Percentiles rank a stretch among this genome's conserved stretches.
Conservation (phyloP, 2,797 vertebrate genomes). For the Malurus splendens region DNA sequence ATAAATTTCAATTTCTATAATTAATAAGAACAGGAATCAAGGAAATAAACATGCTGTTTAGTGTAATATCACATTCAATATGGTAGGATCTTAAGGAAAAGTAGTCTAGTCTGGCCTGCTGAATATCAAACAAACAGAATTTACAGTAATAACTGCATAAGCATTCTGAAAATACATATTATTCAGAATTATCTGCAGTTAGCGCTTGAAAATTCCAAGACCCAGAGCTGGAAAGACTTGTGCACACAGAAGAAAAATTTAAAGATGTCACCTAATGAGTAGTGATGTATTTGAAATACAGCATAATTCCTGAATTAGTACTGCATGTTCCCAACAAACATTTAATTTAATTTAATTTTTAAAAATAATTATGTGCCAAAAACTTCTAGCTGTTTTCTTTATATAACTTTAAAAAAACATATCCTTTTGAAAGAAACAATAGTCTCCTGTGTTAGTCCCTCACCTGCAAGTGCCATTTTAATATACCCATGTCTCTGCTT, state of each 20-base stretch:
- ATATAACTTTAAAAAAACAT: not conserved
- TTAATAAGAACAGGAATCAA: not conserved
- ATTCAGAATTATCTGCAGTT: not conserved
- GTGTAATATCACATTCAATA: not conserved
- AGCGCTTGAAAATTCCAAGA: not conserved
- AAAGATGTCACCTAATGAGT: not conserved
- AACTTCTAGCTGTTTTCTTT: not conserved
- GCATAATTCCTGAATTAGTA: not conserved
- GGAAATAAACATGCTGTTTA: not conserved
- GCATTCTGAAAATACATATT: not conserved
- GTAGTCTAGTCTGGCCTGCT: not conserved
- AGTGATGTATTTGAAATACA: not conserved
- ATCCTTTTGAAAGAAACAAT: not conserved
- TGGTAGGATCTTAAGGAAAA: not conserved
- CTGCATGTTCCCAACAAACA: not conserved
- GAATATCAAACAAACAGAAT: not conserved
- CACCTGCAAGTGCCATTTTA: not conserved
- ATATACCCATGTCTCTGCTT: not conserved
- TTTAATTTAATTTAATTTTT: not conserved
- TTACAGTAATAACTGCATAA: not conserved
- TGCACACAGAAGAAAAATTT: not conserved
- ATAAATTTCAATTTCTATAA: not conserved
- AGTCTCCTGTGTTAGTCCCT: not conserved
- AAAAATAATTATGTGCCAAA: not conserved
- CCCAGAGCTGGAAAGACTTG: not conserved